A percentile compares a stretch with the other conserved stretches of the same genome.
These are phyloP conservation scores for Phalacrocorax brasilianus DNA, from an alignment of 2,113 vertebrate genomes.

Conservation along the genomic window DNA sequence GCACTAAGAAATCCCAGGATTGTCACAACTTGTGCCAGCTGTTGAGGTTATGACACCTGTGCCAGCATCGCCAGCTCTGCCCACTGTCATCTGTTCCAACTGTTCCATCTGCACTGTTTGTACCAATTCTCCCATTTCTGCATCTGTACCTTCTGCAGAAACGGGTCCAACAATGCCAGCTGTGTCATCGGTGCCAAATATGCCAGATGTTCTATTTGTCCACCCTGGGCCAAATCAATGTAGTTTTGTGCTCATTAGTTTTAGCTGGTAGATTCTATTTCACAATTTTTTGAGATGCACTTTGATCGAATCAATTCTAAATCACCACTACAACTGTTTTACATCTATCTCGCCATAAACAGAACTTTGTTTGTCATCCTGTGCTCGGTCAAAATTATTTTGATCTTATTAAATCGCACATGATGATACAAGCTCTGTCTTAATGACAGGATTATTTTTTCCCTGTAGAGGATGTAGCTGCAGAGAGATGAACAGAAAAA, in stretches of 20 bases:
- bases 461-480: conserved; percentile 16
- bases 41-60: conserved; percentile 99
- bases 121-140: conserved; percentile 93
- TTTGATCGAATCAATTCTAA: conserved; percentile 78
- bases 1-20: conserved; percentile 99
- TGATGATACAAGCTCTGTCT: background rate
- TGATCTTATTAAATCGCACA: background rate
- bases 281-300: conserved; percentile 80
- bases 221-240: conserved; percentile 95
- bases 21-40: conserved; percentile 99
- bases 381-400: conserved; percentile 27
- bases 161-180: conserved; percentile 93
- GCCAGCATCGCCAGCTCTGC: conserved; percentile 94
- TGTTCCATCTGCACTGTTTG: conserved; percentile 96
- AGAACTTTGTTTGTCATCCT: conserved; percentile 44
- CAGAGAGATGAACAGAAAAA: conserved; percentile 26
- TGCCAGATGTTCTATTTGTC: conserved; percentile 99
- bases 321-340: conserved; percentile 63
- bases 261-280: conserved; percentile 90
- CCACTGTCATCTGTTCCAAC: conserved; percentile 98
- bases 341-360: conserved; percentile 59
- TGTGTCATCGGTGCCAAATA: conserved; percentile 94
- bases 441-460: conserved; percentile 8
- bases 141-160: conserved; percentile 98
- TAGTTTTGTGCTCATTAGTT: conserved; percentile 96